Evolutionary conservation across 1,140 invertebrate species (phyloP), one percentile per base, ranked within the genome.

Genomic region (Habropoda laboriosa): DNA sequence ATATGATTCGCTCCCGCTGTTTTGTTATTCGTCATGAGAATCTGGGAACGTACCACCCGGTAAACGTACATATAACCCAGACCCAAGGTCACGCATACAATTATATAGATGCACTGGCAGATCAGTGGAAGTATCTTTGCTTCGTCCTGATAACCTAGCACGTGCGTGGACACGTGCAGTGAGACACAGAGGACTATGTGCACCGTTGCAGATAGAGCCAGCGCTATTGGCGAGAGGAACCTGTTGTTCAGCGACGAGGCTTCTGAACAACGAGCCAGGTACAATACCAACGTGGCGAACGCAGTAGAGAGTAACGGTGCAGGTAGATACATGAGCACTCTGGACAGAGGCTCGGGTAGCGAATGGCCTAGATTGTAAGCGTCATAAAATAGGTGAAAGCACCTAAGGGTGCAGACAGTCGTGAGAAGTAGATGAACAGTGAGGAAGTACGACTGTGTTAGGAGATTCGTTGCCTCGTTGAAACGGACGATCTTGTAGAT

Each of bases 361-460:
- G 96, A 96, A 53, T 94, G 94, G 74, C 96, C 95, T 10, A 96
- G 95, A 87, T 98, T 98, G 88, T 98, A 98, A 0, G 97, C 96
- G 93, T 98, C 97, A 86, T 97, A 97, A 82, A 97, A 96, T 64
- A 98, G 94, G 88, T 97, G 98, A 85, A 97, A 96, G 84, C 97
- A 97, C 60, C 97, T 93, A 80, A 97, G 93, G 7, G 96, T 94
- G 83, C 97, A 97, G 13, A 98, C 95, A 18, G 96, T 93, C 4
- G 97, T 96, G 16, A 98, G 90, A 51, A 98, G 94, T 1, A 97
- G 91, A 91, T 98, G 97, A 8, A 98, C 94, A 10, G 96, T 96
- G 5, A 98, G 94, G 88, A 98, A 98, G 91, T 98, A 98, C 24
- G 96, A 96, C 85, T 96, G 96, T 0, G 95, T 95, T 79, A 97